Conservation (phyloP, 2,797 vertebrate genomes). For the Coregonus suidteri region DNA sequence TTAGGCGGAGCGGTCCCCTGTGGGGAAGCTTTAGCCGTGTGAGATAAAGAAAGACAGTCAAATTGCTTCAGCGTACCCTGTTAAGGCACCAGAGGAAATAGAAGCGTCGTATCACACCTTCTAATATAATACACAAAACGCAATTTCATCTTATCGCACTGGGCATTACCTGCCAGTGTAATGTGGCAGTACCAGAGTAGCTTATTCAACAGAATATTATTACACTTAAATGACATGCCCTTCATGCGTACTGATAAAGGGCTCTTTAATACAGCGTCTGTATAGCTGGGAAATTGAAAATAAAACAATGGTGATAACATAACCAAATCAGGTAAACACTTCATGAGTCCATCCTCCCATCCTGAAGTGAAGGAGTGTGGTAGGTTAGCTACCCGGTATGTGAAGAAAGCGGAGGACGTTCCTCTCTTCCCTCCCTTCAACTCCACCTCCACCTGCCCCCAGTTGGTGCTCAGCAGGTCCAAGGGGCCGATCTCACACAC, state of each 20-base stretch:
- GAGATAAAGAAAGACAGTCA: conserved; percentile 61
- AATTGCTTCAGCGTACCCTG: conserved; percentile 56
- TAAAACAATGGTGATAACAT: conserved; percentile 21
- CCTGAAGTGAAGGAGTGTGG: not conserved
- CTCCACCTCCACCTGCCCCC: conserved; percentile 78
- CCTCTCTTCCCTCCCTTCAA: conserved; percentile 82
- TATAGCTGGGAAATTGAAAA: conserved; percentile 32
- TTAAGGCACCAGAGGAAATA: conserved; percentile 56
- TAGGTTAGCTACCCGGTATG: no score
- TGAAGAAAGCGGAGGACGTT: conserved; percentile 64
- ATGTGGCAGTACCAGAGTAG: conserved; percentile 21
- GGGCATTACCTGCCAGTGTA: conserved; percentile 28
- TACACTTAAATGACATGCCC: conserved; percentile 25
- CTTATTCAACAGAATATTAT: conserved; percentile 38
- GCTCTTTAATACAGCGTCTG: conserved; percentile 26
- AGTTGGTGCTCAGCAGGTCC: not conserved
- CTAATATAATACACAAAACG: conserved; percentile 18
- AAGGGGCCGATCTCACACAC: conserved; percentile 82
- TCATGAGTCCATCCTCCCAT: not conserved
- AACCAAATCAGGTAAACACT: conserved; percentile 41
- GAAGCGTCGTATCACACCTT: conserved; percentile 38
- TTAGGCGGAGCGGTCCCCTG: conserved; percentile 58
- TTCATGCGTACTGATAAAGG: conserved; percentile 26
- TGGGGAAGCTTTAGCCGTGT: conserved; percentile 59
- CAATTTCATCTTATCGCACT: conserved; percentile 35